Percentiles rank a stretch among this genome's conserved stretches.
Evolutionary conservation across 1,140 invertebrate genomes (phyloP).

Genomic region (Eumaeus atala): DNA sequence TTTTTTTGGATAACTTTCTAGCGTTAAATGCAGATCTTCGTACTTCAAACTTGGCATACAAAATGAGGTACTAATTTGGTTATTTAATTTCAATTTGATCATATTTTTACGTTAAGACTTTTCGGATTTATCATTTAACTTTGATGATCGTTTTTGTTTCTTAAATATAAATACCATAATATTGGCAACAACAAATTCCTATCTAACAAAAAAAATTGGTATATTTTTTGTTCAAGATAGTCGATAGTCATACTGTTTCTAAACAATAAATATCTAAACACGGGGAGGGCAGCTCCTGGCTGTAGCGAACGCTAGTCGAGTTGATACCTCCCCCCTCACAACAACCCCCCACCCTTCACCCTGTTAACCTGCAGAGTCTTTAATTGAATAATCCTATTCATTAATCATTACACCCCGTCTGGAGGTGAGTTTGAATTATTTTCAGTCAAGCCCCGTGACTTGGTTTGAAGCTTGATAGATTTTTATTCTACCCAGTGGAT

Average conservation of each 20-base stretch:
- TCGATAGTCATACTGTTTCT: conserved; percentile 2
- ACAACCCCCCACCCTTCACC: conserved; percentile 22
- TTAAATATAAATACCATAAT: too few relatives aligned
- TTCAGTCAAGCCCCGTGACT: conserved; percentile 52
- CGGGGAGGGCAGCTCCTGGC: conserved; percentile 5
- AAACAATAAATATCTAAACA: conserved; percentile 12
- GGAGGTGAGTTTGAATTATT: conserved; percentile 67
- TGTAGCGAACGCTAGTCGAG: too few relatives aligned
- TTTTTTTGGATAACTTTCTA: too few relatives aligned
- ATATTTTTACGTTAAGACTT: too few relatives aligned
- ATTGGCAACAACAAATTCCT: too few relatives aligned
- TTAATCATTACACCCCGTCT: conserved; percentile 66
- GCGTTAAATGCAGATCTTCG: too few relatives aligned
- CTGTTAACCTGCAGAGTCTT: conserved; percentile 54
- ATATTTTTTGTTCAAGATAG: not conserved
- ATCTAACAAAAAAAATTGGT: not conserved
- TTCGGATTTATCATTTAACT: too few relatives aligned
- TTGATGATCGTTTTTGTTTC: too few relatives aligned
- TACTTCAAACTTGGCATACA: too few relatives aligned
- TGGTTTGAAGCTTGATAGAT: conserved; percentile 33
- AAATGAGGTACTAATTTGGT: too few relatives aligned
- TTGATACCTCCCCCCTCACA: too few relatives aligned
- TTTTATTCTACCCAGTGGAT: conserved; percentile 13
- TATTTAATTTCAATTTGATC: too few relatives aligned
- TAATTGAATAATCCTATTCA: conserved; percentile 71